A percentile compares a stretch with the other conserved stretches of the same genome.
phyloP scores from a whole-genome alignment of 2,113 vertebrate species.

The Azemiops feae region DNA sequence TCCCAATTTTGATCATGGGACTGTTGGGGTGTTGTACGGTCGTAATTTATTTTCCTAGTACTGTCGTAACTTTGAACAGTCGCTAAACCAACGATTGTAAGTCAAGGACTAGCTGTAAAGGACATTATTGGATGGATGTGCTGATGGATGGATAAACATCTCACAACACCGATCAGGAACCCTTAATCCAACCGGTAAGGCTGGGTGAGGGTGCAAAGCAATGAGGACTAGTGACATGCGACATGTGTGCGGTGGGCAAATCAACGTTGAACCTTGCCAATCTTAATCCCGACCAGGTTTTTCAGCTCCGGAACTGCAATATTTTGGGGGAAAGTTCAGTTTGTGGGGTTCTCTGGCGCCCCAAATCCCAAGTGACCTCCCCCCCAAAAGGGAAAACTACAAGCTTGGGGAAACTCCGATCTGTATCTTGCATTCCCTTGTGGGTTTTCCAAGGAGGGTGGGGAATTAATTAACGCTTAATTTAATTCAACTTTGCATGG shows the following conservation, averaged over 20 bases:
- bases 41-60: no score
- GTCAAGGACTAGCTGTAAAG: no score
- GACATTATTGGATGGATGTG: neutral
- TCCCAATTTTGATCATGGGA: no score
- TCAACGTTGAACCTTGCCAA: no score
- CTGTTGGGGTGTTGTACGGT: no score
- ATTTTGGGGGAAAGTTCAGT: neutral
- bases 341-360: neutral
- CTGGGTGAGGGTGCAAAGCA: no score
- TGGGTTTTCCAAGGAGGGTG: neutral
- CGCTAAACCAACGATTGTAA: no score
- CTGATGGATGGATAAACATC: neutral
- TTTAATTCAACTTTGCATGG: neutral
- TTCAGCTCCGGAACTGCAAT: neutral
- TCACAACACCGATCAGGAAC: neutral
- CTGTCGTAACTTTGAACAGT: no score
- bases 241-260: rapidly evolving
- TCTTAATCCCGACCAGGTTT: neutral
- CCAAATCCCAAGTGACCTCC: neutral
- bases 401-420: neutral
- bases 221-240: neutral
- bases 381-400: neutral
- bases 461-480: neutral
- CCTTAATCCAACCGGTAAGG: neutral
- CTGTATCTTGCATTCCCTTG: neutral